These are phyloP conservation scores for Mylabris phalerata DNA, from an alignment of 1,140 invertebrate genomes.

Conservation along the genomic window DNA sequence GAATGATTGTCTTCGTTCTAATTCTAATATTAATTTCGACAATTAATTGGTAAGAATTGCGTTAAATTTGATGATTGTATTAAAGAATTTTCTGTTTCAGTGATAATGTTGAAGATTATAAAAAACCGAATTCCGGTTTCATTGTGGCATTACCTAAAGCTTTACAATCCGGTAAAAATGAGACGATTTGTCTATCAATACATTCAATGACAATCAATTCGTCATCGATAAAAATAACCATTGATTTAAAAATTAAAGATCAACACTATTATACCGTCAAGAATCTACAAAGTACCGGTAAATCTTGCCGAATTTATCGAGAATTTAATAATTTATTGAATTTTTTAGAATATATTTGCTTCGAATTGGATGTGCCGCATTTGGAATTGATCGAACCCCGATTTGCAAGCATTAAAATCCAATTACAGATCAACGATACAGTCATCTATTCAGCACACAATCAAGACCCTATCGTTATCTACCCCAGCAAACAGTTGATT, in stretches of 20 bases:
- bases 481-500: slow-evolving; percentile 42
- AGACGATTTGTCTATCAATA: slow-evolving; percentile 32
- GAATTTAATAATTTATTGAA: no score
- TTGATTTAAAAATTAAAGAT: slow-evolving; percentile 34
- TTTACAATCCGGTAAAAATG: slow-evolving; percentile 31
- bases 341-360: slow-evolving; percentile 28
- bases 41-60: no score
- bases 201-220: slow-evolving; percentile 13
- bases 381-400: slow-evolving; percentile 19
- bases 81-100: background rate
- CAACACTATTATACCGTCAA: slow-evolving; percentile 23
- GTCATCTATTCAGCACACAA: slow-evolving; percentile 45
- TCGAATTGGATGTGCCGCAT: slow-evolving; percentile 27
- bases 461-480: slow-evolving; percentile 46
- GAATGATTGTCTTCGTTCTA: no score
- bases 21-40: no score
- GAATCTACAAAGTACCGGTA: slow-evolving; percentile 26
- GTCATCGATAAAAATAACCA: slow-evolving; percentile 19
- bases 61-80: background rate
- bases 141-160: slow-evolving; percentile 28
- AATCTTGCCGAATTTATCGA: no score
- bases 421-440: slow-evolving; percentile 42
- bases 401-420: slow-evolving; percentile 38
- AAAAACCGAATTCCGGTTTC: slow-evolving; percentile 22
- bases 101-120: slow-evolving; percentile 8